A percentile compares a stretch with the other conserved stretches of the same genome.
Evolutionary conservation across 2,113 vertebrate genomes (phyloP).

Genomic region (Mus pahari): DNA sequence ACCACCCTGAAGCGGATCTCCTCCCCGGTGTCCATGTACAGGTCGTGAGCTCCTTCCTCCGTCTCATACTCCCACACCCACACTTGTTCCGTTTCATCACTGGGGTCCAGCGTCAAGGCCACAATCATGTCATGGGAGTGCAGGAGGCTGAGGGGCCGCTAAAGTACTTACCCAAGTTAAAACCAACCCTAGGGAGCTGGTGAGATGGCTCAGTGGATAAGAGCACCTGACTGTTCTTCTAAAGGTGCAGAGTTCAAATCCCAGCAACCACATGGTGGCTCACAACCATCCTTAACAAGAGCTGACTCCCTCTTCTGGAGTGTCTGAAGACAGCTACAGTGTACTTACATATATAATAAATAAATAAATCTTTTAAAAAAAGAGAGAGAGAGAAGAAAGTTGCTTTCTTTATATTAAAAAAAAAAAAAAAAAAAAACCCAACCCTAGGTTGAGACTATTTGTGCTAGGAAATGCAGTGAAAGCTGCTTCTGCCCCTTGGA

Average conservation of each 20-base stretch:
- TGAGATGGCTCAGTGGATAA: too few relatives aligned
- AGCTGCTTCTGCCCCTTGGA: neutral
- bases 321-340: too few relatives aligned
- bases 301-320: too few relatives aligned
- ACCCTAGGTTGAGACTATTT: neutral
- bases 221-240: too few relatives aligned
- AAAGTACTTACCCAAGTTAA: neutral
- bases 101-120: slow-evolving; percentile 88
- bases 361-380: too few relatives aligned
- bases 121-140: neutral
- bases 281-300: too few relatives aligned
- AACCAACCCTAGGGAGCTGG: neutral
- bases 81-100: slow-evolving; percentile 97
- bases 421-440: too few relatives aligned
- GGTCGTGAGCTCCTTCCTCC: slow-evolving; percentile 97
- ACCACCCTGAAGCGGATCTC: slow-evolving; percentile 96
- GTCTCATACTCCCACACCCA: slow-evolving; percentile 99
- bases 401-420: too few relatives aligned
- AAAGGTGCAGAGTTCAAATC: too few relatives aligned
- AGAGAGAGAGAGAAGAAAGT: too few relatives aligned
- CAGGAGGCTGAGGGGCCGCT: neutral
- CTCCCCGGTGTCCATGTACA: slow-evolving; percentile 99
- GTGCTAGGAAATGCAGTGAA: neutral
- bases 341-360: too few relatives aligned
- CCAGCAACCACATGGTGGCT: too few relatives aligned